These are phyloP conservation scores for Cynaeus angustus DNA, from an alignment of 2,888 invertebrate genomes.

Conservation along the genomic window DNA sequence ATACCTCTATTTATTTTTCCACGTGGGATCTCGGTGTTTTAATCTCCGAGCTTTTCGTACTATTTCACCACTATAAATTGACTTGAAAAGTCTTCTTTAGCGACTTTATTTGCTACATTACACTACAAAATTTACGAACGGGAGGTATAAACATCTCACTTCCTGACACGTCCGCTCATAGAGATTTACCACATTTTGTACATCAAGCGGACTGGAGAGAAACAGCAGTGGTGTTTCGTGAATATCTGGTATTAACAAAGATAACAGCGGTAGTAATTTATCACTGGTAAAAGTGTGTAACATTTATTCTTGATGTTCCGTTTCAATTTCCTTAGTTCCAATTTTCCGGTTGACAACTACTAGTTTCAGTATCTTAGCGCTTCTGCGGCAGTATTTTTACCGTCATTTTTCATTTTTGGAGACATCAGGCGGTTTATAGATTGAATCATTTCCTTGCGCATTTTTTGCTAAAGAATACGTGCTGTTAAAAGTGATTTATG, in stretches of 20 bases:
- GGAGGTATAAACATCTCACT: constrained; percentile 21
- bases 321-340: constrained; percentile 1
- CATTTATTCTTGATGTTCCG: constrained; percentile 2
- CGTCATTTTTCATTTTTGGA: constrained; percentile 17
- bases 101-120: constrained; percentile 23
- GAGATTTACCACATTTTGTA: constrained; percentile 15
- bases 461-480: not conserved
- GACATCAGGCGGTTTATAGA: not conserved
- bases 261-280: not conserved
- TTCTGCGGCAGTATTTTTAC: not conserved
- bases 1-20: no score
- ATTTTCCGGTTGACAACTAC: constrained; percentile 3
- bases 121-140: constrained; percentile 10
- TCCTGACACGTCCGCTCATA: constrained; percentile 30
- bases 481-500: not conserved
- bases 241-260: not conserved
- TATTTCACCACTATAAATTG: constrained; percentile 7
- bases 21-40: no score
- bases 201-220: not conserved
- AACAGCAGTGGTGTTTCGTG: constrained; percentile 7
- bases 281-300: not conserved
- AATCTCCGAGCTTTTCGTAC: no score
- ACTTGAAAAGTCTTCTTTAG: not conserved
- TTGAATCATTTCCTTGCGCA: no score
- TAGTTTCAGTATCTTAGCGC: not conserved